Evolutionary conservation across 2,888 invertebrate genomes (phyloP), one percentile per base, ranked within the genome.

Genomic region (Trisateles emortualis): DNA sequence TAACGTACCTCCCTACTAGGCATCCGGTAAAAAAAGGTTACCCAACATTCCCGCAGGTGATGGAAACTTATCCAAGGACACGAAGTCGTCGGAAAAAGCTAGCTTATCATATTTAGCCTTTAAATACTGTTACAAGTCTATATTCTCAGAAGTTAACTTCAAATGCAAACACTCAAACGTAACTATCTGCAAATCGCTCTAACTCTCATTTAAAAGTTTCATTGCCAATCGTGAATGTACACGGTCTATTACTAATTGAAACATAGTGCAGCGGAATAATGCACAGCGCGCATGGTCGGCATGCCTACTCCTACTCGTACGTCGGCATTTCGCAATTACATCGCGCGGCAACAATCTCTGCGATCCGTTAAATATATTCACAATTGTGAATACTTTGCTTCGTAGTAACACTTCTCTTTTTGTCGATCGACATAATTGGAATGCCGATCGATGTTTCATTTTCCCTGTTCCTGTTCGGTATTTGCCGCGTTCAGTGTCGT

Each of bases 321-420:
- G 9, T n/a, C 22, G 49, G 51, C 44, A 57, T 52, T 59, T 57
- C 13, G 39, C 41, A 69, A 65, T 68, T 57, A 56, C 50, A 62
- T 33, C 42, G 40, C 49, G 40, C 41, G 48, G 50, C 47, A 54
- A 65, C 55, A 65, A 52, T 69, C 42, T 56, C 48, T 4, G 35
- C 46, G 26, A 49, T 44, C 40, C 35, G 24, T 32, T 43, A 30
- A 32, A 38, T 36, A 22, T 32, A 14, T 38, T 38, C 19, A 10
- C 19, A 13, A 29, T 29, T 35, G 14, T 5, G 35, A 46, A 52
- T 47, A 35, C 32, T 38, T 47, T 32, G 30, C 32, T 52, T 41
- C 41, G 22, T 19, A 52, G 29, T 36, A 43, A 38, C 19, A 38
- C 38, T 52, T 46, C 33, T 49, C 17, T 59, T 66, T 54, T 50